phyloP scores from a whole-genome alignment of 2,113 vertebrate species.

The Scopus umbretta region DNA sequence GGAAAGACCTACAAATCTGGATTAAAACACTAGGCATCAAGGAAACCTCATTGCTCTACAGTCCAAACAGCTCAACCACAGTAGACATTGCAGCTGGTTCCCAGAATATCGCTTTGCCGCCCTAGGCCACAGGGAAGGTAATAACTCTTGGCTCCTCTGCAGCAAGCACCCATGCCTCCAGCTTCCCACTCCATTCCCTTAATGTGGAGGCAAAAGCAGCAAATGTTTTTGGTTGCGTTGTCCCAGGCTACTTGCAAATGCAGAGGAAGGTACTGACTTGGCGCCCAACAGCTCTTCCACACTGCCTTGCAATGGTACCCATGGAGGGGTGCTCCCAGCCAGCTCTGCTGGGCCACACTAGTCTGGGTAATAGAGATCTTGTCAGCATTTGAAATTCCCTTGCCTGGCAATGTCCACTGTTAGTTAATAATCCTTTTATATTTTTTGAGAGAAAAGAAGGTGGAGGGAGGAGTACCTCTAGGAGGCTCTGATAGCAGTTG shows the following conservation, averaged over 20 bases:
- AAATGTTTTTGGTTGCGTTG: background rate
- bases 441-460: background rate
- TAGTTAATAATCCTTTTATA: background rate
- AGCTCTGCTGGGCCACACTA: background rate
- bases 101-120: background rate
- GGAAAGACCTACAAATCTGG: background rate
- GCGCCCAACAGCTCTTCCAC: background rate
- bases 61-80: background rate
- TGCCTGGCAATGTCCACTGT: background rate
- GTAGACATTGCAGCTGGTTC: background rate
- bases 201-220: background rate
- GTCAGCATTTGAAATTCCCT: background rate
- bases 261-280: background rate
- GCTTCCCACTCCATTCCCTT: background rate
- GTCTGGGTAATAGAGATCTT: background rate
- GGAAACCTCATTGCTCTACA: background rate
- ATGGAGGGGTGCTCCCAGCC: accelerated
- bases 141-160: background rate
- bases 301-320: background rate
- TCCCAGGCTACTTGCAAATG: background rate
- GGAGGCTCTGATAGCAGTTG: background rate
- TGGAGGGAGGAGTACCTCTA: background rate
- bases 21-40: background rate
- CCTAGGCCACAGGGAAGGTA: background rate
- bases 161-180: accelerated